Conservation (phyloP, 2,888 invertebrate species). For the Caenorhabditis doughertyi region DNA sequence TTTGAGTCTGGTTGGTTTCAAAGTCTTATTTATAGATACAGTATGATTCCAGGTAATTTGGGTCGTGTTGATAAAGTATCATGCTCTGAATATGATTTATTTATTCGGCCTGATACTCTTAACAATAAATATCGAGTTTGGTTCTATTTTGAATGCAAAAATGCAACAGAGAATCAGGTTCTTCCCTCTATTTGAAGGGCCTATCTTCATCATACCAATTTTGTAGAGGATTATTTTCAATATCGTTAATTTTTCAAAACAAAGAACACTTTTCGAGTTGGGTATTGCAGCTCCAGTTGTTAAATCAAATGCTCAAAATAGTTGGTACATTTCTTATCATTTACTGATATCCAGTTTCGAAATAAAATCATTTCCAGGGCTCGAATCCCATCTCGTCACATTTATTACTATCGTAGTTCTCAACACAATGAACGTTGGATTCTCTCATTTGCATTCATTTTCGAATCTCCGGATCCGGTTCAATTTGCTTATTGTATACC, state of each 20-base stretch:
- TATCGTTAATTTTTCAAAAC: constrained; percentile 96
- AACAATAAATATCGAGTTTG: constrained; percentile 94
- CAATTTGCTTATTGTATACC: constrained; percentile 96
- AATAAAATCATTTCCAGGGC: constrained; percentile 86
- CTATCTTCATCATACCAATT: too few relatives aligned
- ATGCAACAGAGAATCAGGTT: constrained; percentile 73
- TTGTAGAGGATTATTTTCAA: constrained; percentile 94
- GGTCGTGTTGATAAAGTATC: constrained; percentile 75
- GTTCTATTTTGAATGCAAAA: constrained; percentile 93
- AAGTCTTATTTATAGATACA: background rate
- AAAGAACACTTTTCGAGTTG: constrained; percentile 91
- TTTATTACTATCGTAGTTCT: constrained; percentile 94
- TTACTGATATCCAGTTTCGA: too few relatives aligned
- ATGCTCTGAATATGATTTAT: constrained; percentile 92
- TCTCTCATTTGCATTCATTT: constrained; percentile 94
- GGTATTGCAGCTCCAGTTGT: constrained; percentile 94
- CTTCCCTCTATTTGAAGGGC: background rate
- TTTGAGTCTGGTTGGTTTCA: constrained; percentile 84
- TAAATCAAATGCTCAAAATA: constrained; percentile 88
- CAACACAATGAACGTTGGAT: constrained; percentile 93
- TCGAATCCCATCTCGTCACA: constrained; percentile 89
- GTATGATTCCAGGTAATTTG: constrained; percentile 72
- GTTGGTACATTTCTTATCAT: constrained; percentile 89
- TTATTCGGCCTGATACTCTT: constrained; percentile 96
- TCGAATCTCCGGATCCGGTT: constrained; percentile 93